Base-by-base conservation (phyloP, 2,113 vertebrate genomes). In the Manacus vitellinus region DNA sequence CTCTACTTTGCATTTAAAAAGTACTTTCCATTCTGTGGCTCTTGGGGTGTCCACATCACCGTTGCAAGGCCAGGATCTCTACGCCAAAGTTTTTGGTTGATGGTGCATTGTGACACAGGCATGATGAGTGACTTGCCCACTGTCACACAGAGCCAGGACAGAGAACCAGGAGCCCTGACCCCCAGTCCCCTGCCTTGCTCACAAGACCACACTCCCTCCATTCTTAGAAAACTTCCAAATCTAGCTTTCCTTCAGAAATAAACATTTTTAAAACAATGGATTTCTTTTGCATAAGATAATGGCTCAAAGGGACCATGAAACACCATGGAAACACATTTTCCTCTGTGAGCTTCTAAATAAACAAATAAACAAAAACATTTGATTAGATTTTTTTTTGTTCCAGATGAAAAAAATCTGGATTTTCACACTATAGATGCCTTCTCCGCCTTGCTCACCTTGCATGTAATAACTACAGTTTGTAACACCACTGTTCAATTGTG, bases 251-350 rank as follows among this genome's bases (percentile, higher is more conserved):
- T 83, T 81, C 47, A 13, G 56, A 89, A 89, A 68, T 17, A 22
- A 80, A n/a, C 39, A 2, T 8, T 1, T 25, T 52, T 37, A 47
- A 77, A 20, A 25, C 15, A 68, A 49, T 12, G 10, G 5, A 47
- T 59, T 81, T 52, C 19, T 67, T 85, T 88, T 63, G 21, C 17
- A 11, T 37, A n/a, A 25, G 24, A 20, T 54, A 1, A 1, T 23
- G 30, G 59, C 41, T 92, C 56, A 71, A 76, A 74, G 28, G 67
- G 43, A 73, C 35, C 39, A 27, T 17, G 24, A 82, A 94, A 58
- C 1, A 4, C 0, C 0, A 39, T 4, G 8, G 39, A 88, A 88
- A 71, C 8, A 3, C 22, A 19, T 9, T 77, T 65, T 51, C 67
- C 15, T 87, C 46, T 61, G 17, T 54, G 62, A 20, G 4, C 21